phyloP scores from a whole-genome alignment of 2,888 invertebrate species.

The Thymelicus lineola region DNA sequence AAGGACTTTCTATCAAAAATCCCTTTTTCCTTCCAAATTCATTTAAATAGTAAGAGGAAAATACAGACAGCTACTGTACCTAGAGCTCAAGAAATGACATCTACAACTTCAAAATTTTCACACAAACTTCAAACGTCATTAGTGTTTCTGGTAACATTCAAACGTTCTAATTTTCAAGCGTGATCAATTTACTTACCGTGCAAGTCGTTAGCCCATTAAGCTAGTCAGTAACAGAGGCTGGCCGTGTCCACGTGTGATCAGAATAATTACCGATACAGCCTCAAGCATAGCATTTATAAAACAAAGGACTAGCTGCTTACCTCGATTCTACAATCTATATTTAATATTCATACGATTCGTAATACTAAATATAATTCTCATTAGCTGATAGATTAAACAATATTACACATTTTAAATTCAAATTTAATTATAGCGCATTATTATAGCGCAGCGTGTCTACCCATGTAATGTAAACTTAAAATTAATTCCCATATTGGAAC shows the following conservation, averaged over 20 bases:
- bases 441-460: no score
- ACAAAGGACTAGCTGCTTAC: conserved; percentile 3
- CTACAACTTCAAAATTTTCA: background rate
- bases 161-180: conserved; percentile 10
- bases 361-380: background rate
- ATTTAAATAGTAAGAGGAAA: no score
- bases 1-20: no score
- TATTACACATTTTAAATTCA: background rate
- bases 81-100: no score
- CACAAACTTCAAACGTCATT: background rate
- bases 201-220: conserved; percentile 78
- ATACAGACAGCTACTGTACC: no score
- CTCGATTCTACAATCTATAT: conserved; percentile 1
- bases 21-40: no score
- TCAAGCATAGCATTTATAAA: background rate
- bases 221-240: conserved; percentile 58
- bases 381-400: background rate
- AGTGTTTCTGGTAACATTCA: conserved; percentile 1
- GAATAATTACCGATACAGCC: conserved; percentile 64
- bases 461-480: no score
- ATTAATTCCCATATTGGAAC: no score
- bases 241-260: conserved; percentile 76
- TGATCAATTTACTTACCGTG: conserved; percentile 57
- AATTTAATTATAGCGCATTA: no score
- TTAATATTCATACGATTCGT: conserved; percentile 34